These are phyloP conservation scores for Hyles vespertilio DNA, from an alignment of 1,140 invertebrate species.

Conservation along the genomic window DNA sequence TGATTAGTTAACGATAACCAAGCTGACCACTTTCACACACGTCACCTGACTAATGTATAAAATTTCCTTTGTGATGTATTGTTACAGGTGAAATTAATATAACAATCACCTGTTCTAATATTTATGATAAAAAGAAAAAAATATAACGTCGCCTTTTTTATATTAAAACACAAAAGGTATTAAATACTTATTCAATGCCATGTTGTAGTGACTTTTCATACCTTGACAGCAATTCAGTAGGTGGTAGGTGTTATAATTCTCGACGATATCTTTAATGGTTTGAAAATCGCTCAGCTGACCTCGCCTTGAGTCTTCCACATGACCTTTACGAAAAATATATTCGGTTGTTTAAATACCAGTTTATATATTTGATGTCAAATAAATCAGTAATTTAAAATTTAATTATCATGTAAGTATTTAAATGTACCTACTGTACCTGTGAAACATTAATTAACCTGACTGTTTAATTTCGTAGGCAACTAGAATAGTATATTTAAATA, in stretches of 20 bases:
- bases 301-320: constrained; percentile 11
- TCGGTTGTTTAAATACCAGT: constrained; percentile 8
- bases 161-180: no score
- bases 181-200: no score
- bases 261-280: constrained; percentile 11
- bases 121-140: background rate
- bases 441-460: no score
- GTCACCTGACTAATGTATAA: constrained; percentile 4
- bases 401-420: background rate
- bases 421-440: no score
- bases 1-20: constrained; percentile 6
- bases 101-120: no score
- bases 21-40: constrained; percentile 8
- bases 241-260: constrained; percentile 1
- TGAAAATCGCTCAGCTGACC: constrained; percentile 8
- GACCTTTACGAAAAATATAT: constrained; percentile 2
- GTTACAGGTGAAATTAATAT: no score
- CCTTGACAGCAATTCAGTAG: no score
- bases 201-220: no score
- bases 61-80: constrained; percentile 1
- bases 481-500: no score
- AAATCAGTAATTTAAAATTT: background rate
- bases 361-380: constrained; percentile 9
- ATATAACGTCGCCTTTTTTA: background rate
- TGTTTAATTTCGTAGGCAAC: no score